Evolutionary conservation across 2,888 invertebrate genomes (phyloP), one percentile per base, ranked within the genome.

Genomic region (Drosophila mettleri): DNA sequence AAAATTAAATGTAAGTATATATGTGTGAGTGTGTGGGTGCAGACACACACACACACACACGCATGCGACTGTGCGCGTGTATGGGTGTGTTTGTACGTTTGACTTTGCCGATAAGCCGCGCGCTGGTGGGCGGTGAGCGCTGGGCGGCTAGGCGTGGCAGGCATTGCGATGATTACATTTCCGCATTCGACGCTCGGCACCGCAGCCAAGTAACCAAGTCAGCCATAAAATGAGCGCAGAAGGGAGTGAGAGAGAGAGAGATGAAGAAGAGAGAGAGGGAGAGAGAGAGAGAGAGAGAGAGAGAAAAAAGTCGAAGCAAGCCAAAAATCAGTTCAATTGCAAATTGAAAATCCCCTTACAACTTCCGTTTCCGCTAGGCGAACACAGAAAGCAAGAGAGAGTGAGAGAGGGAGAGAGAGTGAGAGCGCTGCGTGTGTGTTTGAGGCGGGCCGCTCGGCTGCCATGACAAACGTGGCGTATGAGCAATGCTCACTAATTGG

Each of bases 321-420:
- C 89, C 89, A 89, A 86, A 86, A 86, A 86, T 86, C 89, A 87
- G 85, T 85, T 85, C 85, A 81, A 86, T 86, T 89, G 89, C 85
- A 86, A 86, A 85, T 85, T 89, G 85, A 85, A 88, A 89, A 85
- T 85, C 89, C 85, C 88, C 85, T 89, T 86, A 86, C 85, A 86
- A 89, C 85, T 86, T 86, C 85, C 85, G 86, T 77, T 86, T 89
- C 85, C 85, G 85, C 77, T 72, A 69, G 69, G 68, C 67, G 61
- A 84, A 67, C 55, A 12, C 34, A n/a, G 31, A 33, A 31, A 55
- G 46, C 33, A n/a, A 22, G 34, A 8, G 41, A 9, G 24, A 10
- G 51, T 8, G n/a, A 10, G 33, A 36, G 45, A 18, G 31, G 22
- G 73, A 4, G 22, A n/a, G 16, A 8, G 46, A 39, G 14, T 24